phyloP scores from a whole-genome alignment of 1,140 invertebrate genomes.

The Diabrotica virgifera region DNA sequence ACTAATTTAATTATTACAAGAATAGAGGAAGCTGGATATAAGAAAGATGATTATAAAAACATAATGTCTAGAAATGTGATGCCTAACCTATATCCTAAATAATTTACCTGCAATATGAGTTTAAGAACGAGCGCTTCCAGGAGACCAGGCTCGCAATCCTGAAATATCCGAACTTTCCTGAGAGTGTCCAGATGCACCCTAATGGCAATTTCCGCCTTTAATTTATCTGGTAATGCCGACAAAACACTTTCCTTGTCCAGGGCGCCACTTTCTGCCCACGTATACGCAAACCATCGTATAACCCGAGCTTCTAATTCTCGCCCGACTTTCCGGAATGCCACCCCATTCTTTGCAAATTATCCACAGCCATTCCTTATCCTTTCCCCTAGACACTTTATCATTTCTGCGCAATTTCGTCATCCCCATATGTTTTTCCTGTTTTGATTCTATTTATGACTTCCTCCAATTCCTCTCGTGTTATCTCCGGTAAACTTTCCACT shows the following conservation, averaged over 20 bases:
- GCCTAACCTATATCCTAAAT: background rate
- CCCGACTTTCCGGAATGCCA: constrained; percentile 80
- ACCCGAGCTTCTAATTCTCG: constrained; percentile 85
- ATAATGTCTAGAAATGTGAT: too few species aligned
- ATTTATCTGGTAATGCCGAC: constrained; percentile 84
- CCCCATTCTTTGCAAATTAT: too few species aligned
- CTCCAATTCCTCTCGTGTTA: too few species aligned
- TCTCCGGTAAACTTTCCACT: too few species aligned
- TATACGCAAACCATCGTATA: constrained; percentile 96
- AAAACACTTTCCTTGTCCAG: constrained; percentile 83
- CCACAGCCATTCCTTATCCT: too few species aligned
- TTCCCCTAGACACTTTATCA: too few species aligned
- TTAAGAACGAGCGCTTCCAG: constrained; percentile 91
- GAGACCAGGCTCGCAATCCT: constrained; percentile 92
- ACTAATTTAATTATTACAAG: too few species aligned
- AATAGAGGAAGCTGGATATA: too few species aligned
- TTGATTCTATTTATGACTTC: too few species aligned
- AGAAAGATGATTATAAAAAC: too few species aligned
- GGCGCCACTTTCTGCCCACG: constrained; percentile 93
- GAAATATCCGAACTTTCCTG: constrained; percentile 83
- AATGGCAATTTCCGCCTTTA: constrained; percentile 95
- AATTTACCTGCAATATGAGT: constrained; percentile 71
- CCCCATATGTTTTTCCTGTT: too few species aligned
- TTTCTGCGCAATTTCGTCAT: too few species aligned
- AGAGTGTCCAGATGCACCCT: constrained; percentile 93